Evolutionary conservation across 2,797 vertebrate species (phyloP).

Genomic region (Trachurus trachurus): DNA sequence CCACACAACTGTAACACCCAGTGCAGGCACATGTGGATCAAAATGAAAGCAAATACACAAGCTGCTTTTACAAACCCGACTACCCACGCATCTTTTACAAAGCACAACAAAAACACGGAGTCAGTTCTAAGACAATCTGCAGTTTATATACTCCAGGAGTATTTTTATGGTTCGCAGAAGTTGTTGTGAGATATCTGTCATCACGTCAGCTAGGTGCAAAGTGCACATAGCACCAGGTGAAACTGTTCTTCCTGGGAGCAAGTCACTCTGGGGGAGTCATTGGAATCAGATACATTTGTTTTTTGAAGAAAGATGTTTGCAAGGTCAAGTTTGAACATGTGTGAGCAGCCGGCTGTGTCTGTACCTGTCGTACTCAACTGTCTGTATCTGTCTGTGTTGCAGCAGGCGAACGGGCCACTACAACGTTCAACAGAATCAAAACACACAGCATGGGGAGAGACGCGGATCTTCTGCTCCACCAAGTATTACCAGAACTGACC

Average conservation of each 20-base stretch:
- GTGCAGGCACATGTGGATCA: background rate
- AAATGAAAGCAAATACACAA: background rate
- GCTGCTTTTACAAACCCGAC: background rate
- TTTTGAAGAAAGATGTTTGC: background rate
- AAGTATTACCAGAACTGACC: conserved; percentile 32
- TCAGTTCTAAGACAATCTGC: background rate
- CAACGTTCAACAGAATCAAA: conserved; percentile 82
- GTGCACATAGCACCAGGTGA: conserved; percentile 15
- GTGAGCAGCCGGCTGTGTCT: background rate
- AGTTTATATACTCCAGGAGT: background rate
- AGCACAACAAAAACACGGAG: background rate
- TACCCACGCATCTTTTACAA: too few species aligned
- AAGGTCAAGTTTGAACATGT: background rate
- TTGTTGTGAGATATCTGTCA: background rate
- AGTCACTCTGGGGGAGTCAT: background rate
- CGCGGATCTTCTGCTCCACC: conserved; percentile 1
- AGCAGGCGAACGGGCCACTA: conserved; percentile 91
- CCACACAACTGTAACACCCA: background rate
- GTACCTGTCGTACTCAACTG: background rate
- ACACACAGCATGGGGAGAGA: conserved; percentile 43
- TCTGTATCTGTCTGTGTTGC: conserved; percentile 18
- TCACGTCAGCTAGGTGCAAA: conserved; percentile 46
- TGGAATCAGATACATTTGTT: background rate
- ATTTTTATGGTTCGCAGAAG: conserved; percentile 21
- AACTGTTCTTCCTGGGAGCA: fast-evolving